A percentile compares a stretch with the other conserved stretches of the same genome.
Evolutionary conservation across 2,797 vertebrate genomes (phyloP).

Genomic region (Lutjanus argentimaculatus): DNA sequence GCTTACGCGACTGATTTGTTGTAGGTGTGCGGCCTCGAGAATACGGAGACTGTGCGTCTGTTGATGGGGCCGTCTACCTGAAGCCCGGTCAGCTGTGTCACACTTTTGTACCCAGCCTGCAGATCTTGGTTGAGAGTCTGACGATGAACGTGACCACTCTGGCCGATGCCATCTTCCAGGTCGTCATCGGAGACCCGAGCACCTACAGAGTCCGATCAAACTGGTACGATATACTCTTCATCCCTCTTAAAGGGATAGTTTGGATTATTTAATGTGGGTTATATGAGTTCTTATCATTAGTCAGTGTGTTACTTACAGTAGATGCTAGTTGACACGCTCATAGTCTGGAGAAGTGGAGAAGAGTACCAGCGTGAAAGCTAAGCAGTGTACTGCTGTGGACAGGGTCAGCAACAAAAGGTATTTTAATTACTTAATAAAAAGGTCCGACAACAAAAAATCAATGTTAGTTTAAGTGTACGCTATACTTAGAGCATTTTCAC

Average conservation of each 20-base stretch:
- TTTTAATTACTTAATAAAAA: too few species aligned
- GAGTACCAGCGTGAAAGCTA: too few species aligned
- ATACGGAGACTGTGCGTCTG: constrained; percentile 39
- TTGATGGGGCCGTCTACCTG: constrained; percentile 63
- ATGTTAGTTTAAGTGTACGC: too few species aligned
- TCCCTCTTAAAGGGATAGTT: neutral
- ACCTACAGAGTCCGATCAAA: constrained; percentile 71
- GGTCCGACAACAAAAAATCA: too few species aligned
- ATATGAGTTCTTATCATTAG: too few species aligned
- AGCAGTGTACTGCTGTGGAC: too few species aligned
- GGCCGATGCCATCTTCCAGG: constrained; percentile 68
- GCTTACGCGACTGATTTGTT: constrained; percentile 28
- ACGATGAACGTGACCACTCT: constrained; percentile 56
- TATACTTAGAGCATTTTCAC: too few species aligned
- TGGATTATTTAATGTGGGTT: too few species aligned
- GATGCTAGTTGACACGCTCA: too few species aligned
- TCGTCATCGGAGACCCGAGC: constrained; percentile 80
- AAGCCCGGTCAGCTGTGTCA: constrained; percentile 78
- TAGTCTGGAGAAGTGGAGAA: too few species aligned
- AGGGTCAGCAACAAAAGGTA: too few species aligned
- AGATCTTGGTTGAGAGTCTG: constrained; percentile 62
- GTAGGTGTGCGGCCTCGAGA: constrained; percentile 83
- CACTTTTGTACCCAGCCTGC: constrained; percentile 67
- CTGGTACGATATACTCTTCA: constrained; percentile 74
- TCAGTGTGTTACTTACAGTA: too few species aligned